Percentiles rank a stretch among this genome's conserved stretches.
Conservation (phyloP, 2,113 vertebrate genomes). For the Eulemur macaco region DNA sequence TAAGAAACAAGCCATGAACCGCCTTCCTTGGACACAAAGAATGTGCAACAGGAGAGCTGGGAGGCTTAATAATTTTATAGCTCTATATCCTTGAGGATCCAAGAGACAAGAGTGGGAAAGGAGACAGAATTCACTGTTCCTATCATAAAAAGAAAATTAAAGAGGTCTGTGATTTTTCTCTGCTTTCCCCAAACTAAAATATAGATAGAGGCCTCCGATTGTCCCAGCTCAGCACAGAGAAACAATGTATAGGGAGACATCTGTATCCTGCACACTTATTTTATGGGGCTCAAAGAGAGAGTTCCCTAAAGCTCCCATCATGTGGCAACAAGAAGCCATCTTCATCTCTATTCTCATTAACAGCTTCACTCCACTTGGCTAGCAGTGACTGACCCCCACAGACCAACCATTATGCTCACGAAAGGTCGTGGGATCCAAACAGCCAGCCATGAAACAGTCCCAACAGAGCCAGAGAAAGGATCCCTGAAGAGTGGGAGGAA, state of each 20-base stretch:
- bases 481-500: neutral
- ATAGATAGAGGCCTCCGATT: neutral
- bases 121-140: neutral
- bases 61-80: neutral
- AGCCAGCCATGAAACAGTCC: neutral
- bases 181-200: neutral
- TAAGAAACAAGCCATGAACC: neutral
- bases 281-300: neutral
- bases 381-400: neutral
- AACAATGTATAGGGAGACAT: neutral
- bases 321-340: neutral
- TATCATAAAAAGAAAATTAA: neutral
- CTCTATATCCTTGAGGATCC: neutral
- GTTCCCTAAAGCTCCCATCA: neutral
- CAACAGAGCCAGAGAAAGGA: neutral
- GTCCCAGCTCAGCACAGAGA: neutral
- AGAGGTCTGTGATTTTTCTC: neutral
- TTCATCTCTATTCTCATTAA: neutral
- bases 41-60: neutral
- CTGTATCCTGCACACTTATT: too few species aligned
- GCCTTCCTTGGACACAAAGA: neutral
- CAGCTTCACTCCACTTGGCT: neutral
- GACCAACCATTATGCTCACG: neutral
- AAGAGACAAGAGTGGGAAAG: neutral
- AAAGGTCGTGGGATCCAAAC: conserved; percentile 60